Conservation (phyloP, 2,113 vertebrate species). For the Dicaeum eximium region DNA sequence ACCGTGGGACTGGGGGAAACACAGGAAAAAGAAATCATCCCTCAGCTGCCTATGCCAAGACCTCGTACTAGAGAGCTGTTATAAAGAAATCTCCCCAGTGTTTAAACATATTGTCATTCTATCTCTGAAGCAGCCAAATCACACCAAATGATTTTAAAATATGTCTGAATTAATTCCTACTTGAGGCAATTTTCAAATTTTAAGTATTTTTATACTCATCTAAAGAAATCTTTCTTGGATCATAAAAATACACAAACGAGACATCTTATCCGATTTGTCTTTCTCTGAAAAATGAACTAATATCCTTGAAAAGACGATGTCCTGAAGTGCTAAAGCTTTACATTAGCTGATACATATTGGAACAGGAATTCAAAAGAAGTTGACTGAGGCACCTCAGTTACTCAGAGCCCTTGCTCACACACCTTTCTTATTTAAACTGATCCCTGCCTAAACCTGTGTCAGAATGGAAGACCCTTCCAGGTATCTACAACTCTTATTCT, state of each 20-base stretch:
- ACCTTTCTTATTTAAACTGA: neutral
- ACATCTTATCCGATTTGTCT: neutral
- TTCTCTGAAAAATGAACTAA: neutral
- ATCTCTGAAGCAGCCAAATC: neutral
- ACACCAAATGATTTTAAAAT: neutral
- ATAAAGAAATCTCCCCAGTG: neutral
- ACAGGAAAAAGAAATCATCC: neutral
- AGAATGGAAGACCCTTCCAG: neutral
- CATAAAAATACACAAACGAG: neutral
- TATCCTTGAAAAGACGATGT: neutral
- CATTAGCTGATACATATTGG: neutral
- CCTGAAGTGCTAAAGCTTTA: neutral
- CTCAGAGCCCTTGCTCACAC: neutral
- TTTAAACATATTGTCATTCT: neutral
- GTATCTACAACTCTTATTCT: neutral
- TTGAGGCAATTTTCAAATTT: neutral
- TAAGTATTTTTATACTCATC: neutral
- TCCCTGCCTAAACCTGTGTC: neutral
- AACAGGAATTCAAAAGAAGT: neutral
- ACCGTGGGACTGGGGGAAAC: neutral
- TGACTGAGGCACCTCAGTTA: neutral
- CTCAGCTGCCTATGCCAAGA: neutral
- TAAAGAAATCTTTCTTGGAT: neutral
- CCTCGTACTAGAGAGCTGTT: rapidly evolving
- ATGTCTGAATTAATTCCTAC: neutral